Conservation (phyloP, 2,888 invertebrate species). For the Meliscaeva auricollis region DNA sequence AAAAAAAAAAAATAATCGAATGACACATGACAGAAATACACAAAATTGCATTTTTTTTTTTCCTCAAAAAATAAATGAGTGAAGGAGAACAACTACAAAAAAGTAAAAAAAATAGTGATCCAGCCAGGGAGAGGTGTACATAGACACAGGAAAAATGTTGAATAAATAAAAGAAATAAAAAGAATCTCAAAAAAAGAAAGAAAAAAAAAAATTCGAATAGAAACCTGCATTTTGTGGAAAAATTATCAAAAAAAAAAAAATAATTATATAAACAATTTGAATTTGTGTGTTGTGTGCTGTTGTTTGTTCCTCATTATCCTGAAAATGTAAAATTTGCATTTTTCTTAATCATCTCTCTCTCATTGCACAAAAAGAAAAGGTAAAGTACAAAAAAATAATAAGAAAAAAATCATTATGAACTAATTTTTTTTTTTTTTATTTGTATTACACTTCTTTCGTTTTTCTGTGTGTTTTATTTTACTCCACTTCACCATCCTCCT, state of each 20-base stretch:
- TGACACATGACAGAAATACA: conserved; percentile 70
- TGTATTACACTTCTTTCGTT: conserved; percentile 28
- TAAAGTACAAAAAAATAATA: conserved; percentile 46
- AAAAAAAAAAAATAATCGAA: conserved; percentile 49
- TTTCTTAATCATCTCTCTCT: conserved; percentile 46
- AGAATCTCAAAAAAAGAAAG: conserved; percentile 21
- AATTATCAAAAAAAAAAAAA: conserved; percentile 18
- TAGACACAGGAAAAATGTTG: conserved; percentile 28
- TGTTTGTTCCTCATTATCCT: conserved; percentile 30
- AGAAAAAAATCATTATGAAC: conserved; percentile 48
- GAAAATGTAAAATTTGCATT: conserved; percentile 71
- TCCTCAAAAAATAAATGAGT: conserved; percentile 8
- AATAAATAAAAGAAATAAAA: conserved; percentile 34
- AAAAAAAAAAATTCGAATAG: conserved; percentile 46
- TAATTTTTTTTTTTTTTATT: conserved; percentile 36
- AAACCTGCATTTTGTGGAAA: conserved; percentile 50
- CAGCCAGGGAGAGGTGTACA: conserved; percentile 25
- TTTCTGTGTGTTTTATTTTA: conserved; percentile 33
- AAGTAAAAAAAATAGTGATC: conserved; percentile 17
- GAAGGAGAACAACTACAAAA: conserved; percentile 40
- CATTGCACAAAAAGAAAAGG: conserved; percentile 66
- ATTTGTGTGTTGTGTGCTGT: conserved; percentile 31
- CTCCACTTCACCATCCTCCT: conserved; percentile 55
- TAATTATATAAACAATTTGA: conserved; percentile 25
- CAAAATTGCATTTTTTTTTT: conserved; percentile 61